A percentile compares a stretch with the other conserved stretches of the same genome.
phyloP scores from a whole-genome alignment of 2,888 invertebrate genomes.

The Agrypnus murinus region DNA sequence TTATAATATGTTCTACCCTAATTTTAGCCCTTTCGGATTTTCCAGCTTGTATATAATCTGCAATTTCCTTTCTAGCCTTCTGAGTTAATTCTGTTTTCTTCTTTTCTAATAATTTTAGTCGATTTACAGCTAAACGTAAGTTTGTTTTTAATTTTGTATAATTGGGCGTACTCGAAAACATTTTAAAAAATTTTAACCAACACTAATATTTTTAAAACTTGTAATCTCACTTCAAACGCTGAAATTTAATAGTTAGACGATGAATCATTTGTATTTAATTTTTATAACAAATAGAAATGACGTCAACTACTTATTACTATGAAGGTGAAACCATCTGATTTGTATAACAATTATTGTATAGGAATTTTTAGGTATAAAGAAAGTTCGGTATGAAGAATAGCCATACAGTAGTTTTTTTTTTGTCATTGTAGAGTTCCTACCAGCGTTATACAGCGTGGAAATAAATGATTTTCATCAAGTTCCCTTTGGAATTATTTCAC shows the following conservation, averaged over 20 bases:
- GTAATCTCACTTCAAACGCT: neutral
- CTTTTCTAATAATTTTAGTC: constrained; percentile 95
- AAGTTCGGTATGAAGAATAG: too few species aligned
- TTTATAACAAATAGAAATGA: constrained; percentile 36
- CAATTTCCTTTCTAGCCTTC: constrained; percentile 97
- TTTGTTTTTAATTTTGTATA: constrained; percentile 98
- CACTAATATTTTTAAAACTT: neutral
- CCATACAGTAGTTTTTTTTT: too few species aligned
- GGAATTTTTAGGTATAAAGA: too few species aligned
- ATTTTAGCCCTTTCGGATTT: constrained; percentile 95
- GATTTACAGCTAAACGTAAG: constrained; percentile 92
- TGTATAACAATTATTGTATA: neutral
- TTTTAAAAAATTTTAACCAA: constrained; percentile 65
- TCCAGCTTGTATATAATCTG: constrained; percentile 92
- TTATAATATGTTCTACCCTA: constrained; percentile 97
- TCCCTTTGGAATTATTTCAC: too few species aligned
- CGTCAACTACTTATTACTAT: constrained; percentile 21
- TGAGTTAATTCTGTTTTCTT: constrained; percentile 98
- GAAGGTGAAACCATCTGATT: constrained; percentile 8
- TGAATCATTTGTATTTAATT: constrained; percentile 35
- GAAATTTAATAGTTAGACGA: constrained; percentile 4
- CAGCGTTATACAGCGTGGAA: too few species aligned
- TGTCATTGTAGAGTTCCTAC: too few species aligned
- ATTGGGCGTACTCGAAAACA: constrained; percentile 95
- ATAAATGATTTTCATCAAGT: too few species aligned